Conservation (phyloP, 2,113 vertebrate genomes). For the Trematomus loennbergii region DNA sequence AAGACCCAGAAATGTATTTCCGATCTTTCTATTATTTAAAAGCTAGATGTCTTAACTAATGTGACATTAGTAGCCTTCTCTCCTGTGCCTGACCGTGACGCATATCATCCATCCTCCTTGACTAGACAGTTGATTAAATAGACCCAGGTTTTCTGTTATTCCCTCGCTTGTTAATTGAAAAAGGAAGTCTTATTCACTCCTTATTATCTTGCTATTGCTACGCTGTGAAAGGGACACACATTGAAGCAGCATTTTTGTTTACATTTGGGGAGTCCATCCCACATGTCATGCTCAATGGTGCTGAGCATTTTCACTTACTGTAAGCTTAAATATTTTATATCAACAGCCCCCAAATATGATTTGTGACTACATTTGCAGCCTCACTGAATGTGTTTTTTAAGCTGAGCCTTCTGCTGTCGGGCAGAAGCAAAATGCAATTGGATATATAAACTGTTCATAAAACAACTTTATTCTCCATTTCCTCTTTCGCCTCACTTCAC, state of each 20-base stretch:
- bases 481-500: slow-evolving; percentile 3
- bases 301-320: background rate
- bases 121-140: no score
- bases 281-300: background rate
- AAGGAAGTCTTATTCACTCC: no score
- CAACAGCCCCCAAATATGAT: slow-evolving; percentile 2
- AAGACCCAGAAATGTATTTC: no score
- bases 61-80: no score
- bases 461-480: slow-evolving; percentile 5
- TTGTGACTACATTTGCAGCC: slow-evolving; percentile 13
- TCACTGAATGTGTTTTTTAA: background rate
- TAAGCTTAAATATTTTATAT: slow-evolving; percentile 18
- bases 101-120: no score
- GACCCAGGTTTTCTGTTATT: no score
- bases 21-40: no score
- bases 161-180: no score
- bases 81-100: no score
- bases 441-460: background rate
- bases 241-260: background rate
- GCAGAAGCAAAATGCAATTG: slow-evolving; percentile 1
- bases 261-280: slow-evolving; percentile 3
- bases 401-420: background rate
- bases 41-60: no score
- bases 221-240: background rate
- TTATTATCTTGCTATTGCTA: background rate